phyloP scores from a whole-genome alignment of 1,140 invertebrate genomes.

The Venustaconcha ellipsiformis region DNA sequence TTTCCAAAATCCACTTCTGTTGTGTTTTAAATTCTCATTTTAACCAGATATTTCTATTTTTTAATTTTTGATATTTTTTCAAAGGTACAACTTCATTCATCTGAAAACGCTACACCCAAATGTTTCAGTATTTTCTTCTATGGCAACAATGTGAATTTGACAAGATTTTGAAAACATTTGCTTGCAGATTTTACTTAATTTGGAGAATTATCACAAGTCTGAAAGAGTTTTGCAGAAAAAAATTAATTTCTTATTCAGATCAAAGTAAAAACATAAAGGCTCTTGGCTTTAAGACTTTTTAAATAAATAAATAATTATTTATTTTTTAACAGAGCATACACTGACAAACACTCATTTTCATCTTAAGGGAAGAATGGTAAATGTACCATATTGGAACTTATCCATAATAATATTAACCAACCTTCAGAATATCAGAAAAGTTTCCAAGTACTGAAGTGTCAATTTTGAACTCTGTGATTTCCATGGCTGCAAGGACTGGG shows the following conservation, averaged over 20 bases:
- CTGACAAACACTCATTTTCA: background rate
- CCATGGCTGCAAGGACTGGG: constrained; percentile 73
- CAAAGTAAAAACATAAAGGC: background rate
- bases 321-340: background rate
- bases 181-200: too few relatives aligned
- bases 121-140: too few relatives aligned
- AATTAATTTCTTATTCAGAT: background rate
- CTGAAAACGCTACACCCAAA: too few relatives aligned
- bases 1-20: too few relatives aligned
- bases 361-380: background rate
- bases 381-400: background rate
- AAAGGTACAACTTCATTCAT: too few relatives aligned
- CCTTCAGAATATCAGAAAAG: constrained; percentile 67
- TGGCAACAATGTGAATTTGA: too few relatives aligned
- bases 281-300: background rate
- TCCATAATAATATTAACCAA: constrained; percentile 21
- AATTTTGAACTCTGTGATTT: constrained; percentile 68
- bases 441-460: constrained; percentile 67
- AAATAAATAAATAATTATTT: background rate
- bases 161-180: too few relatives aligned
- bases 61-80: too few relatives aligned
- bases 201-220: background rate
- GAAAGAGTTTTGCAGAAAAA: background rate
- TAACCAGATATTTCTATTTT: too few relatives aligned
- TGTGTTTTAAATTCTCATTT: too few relatives aligned